phyloP scores from a whole-genome alignment of 2,797 vertebrate species.

The Cryptoblepharus egeriae region DNA sequence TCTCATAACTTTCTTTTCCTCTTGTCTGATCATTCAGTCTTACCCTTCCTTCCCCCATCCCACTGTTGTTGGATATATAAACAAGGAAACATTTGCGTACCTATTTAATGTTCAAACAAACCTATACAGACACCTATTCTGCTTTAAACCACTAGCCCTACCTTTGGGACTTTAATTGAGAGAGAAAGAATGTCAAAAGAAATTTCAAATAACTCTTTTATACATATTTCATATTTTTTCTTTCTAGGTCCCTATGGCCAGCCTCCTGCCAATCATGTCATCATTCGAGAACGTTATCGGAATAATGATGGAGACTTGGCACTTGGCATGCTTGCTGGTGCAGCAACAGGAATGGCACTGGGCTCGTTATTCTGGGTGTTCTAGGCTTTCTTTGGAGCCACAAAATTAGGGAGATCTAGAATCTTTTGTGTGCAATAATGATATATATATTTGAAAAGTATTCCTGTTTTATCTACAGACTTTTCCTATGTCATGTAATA shows the following conservation, averaged over 20 bases:
- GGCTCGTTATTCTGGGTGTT: slow-evolving; percentile 96
- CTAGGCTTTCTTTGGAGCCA: slow-evolving; percentile 67
- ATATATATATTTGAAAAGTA: slow-evolving; percentile 62
- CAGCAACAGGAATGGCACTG: slow-evolving; percentile 92
- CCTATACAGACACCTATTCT: neutral
- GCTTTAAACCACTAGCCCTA: neutral
- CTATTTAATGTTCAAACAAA: neutral
- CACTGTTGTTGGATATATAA: neutral
- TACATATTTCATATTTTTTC: neutral
- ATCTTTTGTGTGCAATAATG: slow-evolving; percentile 70
- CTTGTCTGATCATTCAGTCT: neutral
- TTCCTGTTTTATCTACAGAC: slow-evolving; percentile 68
- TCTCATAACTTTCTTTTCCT: neutral
- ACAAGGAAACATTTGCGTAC: neutral
- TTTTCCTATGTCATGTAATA: slow-evolving; percentile 64
- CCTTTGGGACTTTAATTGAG: neutral
- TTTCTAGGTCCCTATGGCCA: slow-evolving; percentile 83
- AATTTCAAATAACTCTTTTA: neutral
- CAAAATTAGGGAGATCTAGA: slow-evolving; percentile 56
- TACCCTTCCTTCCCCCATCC: no score
- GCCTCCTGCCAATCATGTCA: slow-evolving; percentile 84
- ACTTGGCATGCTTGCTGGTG: slow-evolving; percentile 92
- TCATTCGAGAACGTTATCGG: slow-evolving; percentile 88
- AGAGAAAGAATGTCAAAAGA: neutral
- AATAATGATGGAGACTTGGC: slow-evolving; percentile 88